A percentile compares a stretch with the other conserved stretches of the same genome.
These are phyloP conservation scores for Physella acuta DNA, from an alignment of 1,140 invertebrate species.

Conservation along the genomic window DNA sequence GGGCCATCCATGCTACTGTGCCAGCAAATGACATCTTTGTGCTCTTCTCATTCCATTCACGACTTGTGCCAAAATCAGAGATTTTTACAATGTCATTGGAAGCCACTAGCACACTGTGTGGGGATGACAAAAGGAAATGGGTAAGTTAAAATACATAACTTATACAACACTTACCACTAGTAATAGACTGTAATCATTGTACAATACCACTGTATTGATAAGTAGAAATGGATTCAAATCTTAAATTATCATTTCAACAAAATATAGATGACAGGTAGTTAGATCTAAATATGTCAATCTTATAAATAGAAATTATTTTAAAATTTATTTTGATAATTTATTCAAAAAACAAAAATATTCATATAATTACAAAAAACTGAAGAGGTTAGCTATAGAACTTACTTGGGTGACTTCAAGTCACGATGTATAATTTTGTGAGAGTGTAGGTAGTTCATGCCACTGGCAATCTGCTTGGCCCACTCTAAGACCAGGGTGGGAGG, in stretches of 20 bases:
- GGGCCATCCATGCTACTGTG: conserved; percentile 98
- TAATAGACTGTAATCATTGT: too few species aligned
- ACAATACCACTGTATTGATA: too few species aligned
- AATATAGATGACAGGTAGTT: background rate
- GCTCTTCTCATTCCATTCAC: conserved; percentile 88
- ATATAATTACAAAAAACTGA: too few species aligned
- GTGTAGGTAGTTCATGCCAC: conserved; percentile 95
- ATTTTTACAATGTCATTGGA: conserved; percentile 91
- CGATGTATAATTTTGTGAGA: conserved; percentile 95
- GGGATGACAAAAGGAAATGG: too few species aligned
- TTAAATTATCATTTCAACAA: background rate
- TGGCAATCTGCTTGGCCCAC: conserved; percentile 94
- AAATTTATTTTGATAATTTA: background rate
- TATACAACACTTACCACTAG: too few species aligned
- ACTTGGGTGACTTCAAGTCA: conserved; percentile 80
- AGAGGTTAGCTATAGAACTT: conserved; percentile 60
- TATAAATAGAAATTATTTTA: background rate
- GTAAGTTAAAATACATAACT: too few species aligned
- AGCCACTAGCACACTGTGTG: conserved; percentile 88
- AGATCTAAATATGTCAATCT: background rate
- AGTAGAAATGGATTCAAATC: too few species aligned
- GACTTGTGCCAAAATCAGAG: conserved; percentile 95
- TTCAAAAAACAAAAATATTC: too few species aligned
- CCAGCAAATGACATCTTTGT: conserved; percentile 94
- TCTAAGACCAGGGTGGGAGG: conserved; percentile 80